A percentile compares a stretch with the other conserved stretches of the same genome.
Conservation (phyloP, 2,888 invertebrate species). For the Miltochrista miniata region DNA sequence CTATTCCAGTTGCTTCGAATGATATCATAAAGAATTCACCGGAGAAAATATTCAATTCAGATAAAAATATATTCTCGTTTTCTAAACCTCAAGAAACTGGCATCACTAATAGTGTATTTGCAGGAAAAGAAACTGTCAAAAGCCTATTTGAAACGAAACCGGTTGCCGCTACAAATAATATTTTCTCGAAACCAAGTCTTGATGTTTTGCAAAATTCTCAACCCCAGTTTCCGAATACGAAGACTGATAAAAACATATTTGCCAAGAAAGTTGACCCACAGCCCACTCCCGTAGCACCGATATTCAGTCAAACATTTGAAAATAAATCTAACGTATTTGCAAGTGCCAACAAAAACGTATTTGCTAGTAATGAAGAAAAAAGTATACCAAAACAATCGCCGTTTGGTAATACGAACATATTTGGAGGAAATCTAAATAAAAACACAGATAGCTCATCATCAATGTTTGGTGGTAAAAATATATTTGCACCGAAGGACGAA, state of each 20-base stretch:
- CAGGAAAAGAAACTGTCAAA: constrained; percentile 35
- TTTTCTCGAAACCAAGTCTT: constrained; percentile 40
- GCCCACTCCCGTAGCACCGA: too few relatives aligned
- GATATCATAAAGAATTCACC: constrained; percentile 61
- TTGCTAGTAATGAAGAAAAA: constrained; percentile 18
- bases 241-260: constrained; percentile 29
- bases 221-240: constrained; percentile 36
- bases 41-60: constrained; percentile 52
- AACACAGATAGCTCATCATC: background rate
- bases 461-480: constrained; percentile 8
- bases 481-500: constrained; percentile 4
- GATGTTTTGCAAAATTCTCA: constrained; percentile 34
- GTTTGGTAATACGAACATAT: constrained; percentile 28
- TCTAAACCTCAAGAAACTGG: constrained; percentile 65
- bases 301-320: constrained; percentile 32
- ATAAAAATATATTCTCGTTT: constrained; percentile 65
- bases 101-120: constrained; percentile 39
- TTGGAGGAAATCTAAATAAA: constrained; percentile 8
- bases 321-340: constrained; percentile 35
- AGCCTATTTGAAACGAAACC: constrained; percentile 29
- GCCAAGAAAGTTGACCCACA: constrained; percentile 27
- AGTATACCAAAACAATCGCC: constrained; percentile 9
- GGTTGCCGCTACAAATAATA: constrained; percentile 23
- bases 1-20: constrained; percentile 60
- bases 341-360: constrained; percentile 20